A percentile compares a stretch with the other conserved stretches of the same genome.
These are phyloP conservation scores for Candidula unifasciata DNA, from an alignment of 2,888 invertebrate species.

Conservation along the genomic window DNA sequence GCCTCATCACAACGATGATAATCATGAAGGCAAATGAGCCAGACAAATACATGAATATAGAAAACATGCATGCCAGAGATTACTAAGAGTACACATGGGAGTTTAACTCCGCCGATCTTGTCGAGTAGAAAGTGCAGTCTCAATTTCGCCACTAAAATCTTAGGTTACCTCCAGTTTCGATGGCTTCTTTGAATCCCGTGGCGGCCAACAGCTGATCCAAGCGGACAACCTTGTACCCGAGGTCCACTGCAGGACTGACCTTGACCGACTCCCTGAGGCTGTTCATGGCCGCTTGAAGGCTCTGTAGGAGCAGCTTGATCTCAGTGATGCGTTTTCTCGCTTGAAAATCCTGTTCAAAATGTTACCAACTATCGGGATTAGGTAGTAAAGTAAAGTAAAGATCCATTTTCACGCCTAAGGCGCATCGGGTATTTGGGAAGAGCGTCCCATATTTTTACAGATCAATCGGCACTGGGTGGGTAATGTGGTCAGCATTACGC, in stretches of 20 bases:
- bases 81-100: background rate
- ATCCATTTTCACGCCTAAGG: too few species aligned
- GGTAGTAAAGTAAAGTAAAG: too few species aligned
- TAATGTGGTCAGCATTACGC: too few species aligned
- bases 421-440: too few species aligned
- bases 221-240: constrained; percentile 46
- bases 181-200: constrained; percentile 29
- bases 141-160: background rate
- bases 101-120: background rate
- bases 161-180: constrained; percentile 22
- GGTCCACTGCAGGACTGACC: constrained; percentile 45
- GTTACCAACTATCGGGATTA: too few species aligned
- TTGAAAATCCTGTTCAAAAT: constrained; percentile 44
- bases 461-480: too few species aligned
- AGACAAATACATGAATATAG: too few species aligned
- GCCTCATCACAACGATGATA: too few species aligned
- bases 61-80: too few species aligned
- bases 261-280: constrained; percentile 41
- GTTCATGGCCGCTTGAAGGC: constrained; percentile 43
- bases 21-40: too few species aligned
- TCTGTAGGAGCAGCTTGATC: constrained; percentile 40
- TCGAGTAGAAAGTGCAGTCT: background rate
- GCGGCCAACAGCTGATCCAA: constrained; percentile 40
- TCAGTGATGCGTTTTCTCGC: constrained; percentile 42
- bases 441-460: too few species aligned